These are phyloP conservation scores for Montifringilla adamsi DNA, from an alignment of 2,113 vertebrate genomes.

Conservation along the genomic window DNA sequence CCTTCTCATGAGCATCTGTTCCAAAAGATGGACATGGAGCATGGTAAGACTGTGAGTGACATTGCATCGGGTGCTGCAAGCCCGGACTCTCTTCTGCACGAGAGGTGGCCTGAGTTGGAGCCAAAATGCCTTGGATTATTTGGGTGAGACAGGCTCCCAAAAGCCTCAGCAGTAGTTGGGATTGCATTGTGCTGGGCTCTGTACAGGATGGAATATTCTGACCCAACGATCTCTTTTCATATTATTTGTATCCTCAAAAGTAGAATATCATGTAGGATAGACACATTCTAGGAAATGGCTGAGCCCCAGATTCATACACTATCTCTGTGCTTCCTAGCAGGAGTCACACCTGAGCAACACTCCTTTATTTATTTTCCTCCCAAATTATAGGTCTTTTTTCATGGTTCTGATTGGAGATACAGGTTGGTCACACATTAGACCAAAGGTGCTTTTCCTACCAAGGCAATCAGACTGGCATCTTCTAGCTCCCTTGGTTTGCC, in stretches of 20 bases:
- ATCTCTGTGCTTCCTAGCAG: background rate
- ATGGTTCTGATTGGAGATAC: background rate
- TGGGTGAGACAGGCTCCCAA: background rate
- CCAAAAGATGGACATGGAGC: background rate
- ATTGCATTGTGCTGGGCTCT: background rate
- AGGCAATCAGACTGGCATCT: background rate
- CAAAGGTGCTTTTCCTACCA: background rate
- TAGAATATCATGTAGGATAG: background rate
- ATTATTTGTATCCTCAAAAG: background rate
- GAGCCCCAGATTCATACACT: background rate
- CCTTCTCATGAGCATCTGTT: background rate
- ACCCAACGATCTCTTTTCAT: background rate
- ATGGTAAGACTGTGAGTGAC: background rate
- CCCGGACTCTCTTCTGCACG: background rate
- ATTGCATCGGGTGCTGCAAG: background rate
- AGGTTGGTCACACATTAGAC: background rate
- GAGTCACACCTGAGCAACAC: background rate
- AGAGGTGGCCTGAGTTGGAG: background rate
- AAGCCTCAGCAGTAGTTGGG: background rate
- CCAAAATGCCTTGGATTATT: background rate
- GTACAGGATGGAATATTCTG: background rate
- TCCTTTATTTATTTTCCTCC: background rate
- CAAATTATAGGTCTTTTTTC: background rate
- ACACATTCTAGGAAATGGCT: background rate
- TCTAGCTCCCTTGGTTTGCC: background rate